Evolutionary conservation across 2,797 vertebrate genomes (phyloP), one percentile per base, ranked within the genome.

Genomic region (Fistularia commersonii): DNA sequence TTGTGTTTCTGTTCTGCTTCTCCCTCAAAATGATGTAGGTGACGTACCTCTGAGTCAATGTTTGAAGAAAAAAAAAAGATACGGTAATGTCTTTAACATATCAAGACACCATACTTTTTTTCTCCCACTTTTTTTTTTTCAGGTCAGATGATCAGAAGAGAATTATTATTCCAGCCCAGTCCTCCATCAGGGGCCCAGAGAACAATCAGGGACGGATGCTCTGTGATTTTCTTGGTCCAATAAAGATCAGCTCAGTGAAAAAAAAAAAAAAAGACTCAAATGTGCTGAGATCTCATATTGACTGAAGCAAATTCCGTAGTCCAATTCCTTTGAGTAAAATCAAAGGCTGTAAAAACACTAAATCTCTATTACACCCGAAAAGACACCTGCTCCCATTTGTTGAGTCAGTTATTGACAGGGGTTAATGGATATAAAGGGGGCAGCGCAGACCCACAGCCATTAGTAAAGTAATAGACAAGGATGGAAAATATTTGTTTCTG

Each of bases 261-360:
- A 42, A 48, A 32, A 11, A 35, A 59, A 48, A 42, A 48, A 32
- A 11, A 35, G 10, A 14, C 2, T 36, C 6, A 54, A 60, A 71
- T 40, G 23, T 57, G 57, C 57, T 63, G 61, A 57, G 42, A 57
- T 48, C 50, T 55, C 32, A 51, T 23, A 62, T 32, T 42, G 44
- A 50, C 39, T 49, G 5, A 40, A 57, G 34, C 37, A 57, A 49
- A 11, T 40, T 9, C 32, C 6, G 6, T 13, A 53, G 41, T 9
- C 31, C 15, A 11, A 9, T 33, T 11, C 52, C 41, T 59, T n/a
- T 34, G 48, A 54, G 51, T 41, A 38, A 23, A 43, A 63, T 61
- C 33, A 55, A 48, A 4, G 23, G 23, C 23, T 23, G 23, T 23
- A 4, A 45, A 35, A 9, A 32, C n/a, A 14, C 31, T 41, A 6